Percentiles rank a stretch among this genome's conserved stretches.
Conservation (phyloP, 1,140 invertebrate genomes). For the Venturia canescens region DNA sequence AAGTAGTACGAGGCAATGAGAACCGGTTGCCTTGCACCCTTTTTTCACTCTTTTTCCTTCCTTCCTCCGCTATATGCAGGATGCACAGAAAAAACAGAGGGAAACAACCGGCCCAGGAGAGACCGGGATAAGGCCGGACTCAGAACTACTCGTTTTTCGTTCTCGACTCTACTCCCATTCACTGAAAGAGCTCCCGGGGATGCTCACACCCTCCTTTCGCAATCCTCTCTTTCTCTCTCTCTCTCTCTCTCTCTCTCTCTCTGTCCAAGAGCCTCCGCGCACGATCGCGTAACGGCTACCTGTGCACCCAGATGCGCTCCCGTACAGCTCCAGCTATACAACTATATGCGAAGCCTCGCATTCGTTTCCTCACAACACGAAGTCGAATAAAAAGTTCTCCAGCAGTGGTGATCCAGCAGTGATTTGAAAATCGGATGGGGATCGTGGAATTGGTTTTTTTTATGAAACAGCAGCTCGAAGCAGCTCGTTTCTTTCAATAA, state of each 20-base stretch:
- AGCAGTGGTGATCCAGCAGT: no score
- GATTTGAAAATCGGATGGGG: no score
- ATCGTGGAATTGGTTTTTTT: no score
- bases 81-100: neutral
- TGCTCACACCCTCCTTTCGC: conserved; percentile 31
- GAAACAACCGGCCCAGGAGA: neutral
- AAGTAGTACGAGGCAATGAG: conserved; percentile 2
- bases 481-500: no score
- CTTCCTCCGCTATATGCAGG: neutral
- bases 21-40: conserved; percentile 13
- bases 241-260: neutral
- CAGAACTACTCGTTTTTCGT: conserved; percentile 22
- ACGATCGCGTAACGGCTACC: conserved; percentile 39
- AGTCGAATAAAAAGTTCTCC: no score
- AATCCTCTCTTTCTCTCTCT: neutral
- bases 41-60: conserved; percentile 2
- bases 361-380: no score
- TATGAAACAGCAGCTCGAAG: no score
- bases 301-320: conserved; percentile 30
- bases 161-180: conserved; percentile 20
- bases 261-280: neutral
- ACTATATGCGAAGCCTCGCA: neutral
- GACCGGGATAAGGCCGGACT: neutral
- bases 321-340: neutral
- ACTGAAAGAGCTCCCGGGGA: conserved; percentile 28